Evolutionary conservation across 2,113 vertebrate species (phyloP).

Genomic region (Trichomycterus rosablanca): DNA sequence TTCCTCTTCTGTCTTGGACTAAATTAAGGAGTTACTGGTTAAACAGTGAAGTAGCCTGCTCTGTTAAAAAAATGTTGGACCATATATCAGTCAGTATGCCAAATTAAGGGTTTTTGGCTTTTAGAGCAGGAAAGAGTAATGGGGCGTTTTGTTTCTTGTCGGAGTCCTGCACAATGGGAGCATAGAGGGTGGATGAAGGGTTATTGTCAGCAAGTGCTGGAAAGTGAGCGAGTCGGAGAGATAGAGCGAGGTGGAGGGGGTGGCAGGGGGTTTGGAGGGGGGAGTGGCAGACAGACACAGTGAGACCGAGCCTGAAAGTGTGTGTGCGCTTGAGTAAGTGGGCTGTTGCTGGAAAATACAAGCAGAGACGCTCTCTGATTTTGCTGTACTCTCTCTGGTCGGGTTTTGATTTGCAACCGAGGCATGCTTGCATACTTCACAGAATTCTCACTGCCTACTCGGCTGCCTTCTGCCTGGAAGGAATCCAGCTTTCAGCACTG

Average conservation of each 20-base stretch:
- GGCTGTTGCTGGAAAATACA: constrained; percentile 46
- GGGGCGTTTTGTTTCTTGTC: constrained; percentile 2
- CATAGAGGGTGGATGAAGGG: constrained; percentile 47
- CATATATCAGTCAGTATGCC: too few species aligned
- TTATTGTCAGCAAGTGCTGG: constrained; percentile 42
- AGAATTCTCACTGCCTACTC: constrained; percentile 73
- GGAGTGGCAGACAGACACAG: constrained; percentile 16
- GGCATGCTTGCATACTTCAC: constrained; percentile 90
- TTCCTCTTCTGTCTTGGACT: too few species aligned
- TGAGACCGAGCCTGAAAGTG: constrained; percentile 38
- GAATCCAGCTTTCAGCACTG: constrained; percentile 65
- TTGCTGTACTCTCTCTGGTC: constrained; percentile 62
- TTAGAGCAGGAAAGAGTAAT: constrained; percentile 9
- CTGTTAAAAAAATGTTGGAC: too few species aligned
- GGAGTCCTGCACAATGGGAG: constrained; percentile 30
- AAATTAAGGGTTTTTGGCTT: not conserved
- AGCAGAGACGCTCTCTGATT: constrained; percentile 67
- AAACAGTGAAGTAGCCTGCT: too few species aligned
- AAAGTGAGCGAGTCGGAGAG: too few species aligned
- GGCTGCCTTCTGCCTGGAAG: constrained; percentile 80
- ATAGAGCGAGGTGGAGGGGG: constrained; percentile 39
- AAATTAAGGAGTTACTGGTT: too few species aligned
- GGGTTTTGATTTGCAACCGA: constrained; percentile 86
- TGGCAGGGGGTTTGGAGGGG: constrained; percentile 13
- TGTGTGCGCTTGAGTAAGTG: constrained; percentile 33